phyloP scores from a whole-genome alignment of 2,888 invertebrate species.

The Subacronicta megacephala region DNA sequence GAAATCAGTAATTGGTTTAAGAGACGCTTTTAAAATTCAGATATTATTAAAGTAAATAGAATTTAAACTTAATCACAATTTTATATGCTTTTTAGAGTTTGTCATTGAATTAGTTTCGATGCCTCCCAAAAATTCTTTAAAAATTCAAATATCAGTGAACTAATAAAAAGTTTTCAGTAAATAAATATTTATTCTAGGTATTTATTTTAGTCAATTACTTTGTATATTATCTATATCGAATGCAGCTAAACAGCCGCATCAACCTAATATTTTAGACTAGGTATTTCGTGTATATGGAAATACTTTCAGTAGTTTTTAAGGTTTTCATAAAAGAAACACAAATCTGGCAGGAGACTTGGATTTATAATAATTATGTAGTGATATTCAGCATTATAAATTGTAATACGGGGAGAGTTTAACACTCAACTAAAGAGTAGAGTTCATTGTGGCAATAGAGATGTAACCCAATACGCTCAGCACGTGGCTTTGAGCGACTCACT shows the following conservation, averaged over 20 bases:
- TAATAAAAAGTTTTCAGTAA: neutral
- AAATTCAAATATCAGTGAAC: constrained; percentile 6
- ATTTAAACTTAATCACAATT: constrained; percentile 18
- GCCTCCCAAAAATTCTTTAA: constrained; percentile 9
- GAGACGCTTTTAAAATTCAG: constrained; percentile 10
- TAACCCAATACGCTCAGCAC: constrained; percentile 28
- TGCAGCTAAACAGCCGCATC: neutral
- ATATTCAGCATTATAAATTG: too few relatives aligned
- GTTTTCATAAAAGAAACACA: too few relatives aligned
- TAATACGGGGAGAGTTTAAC: too few relatives aligned
- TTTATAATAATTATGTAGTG: too few relatives aligned
- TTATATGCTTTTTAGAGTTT: constrained; percentile 29
- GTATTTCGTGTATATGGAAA: too few relatives aligned
- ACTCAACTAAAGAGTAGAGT: constrained; percentile 11
- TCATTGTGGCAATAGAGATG: constrained; percentile 21
- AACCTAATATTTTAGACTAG: neutral
- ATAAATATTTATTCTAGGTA: neutral
- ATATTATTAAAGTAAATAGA: constrained; percentile 11
- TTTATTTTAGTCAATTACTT: neutral
- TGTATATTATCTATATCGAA: neutral
- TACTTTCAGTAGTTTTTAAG: too few relatives aligned
- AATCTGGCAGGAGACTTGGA: too few relatives aligned
- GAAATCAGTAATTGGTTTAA: constrained; percentile 13
- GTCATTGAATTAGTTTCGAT: constrained; percentile 19
- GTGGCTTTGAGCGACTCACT: constrained; percentile 17